Base-by-base conservation (phyloP, 1,140 invertebrate genomes). In the Whitmania pigra region DNA sequence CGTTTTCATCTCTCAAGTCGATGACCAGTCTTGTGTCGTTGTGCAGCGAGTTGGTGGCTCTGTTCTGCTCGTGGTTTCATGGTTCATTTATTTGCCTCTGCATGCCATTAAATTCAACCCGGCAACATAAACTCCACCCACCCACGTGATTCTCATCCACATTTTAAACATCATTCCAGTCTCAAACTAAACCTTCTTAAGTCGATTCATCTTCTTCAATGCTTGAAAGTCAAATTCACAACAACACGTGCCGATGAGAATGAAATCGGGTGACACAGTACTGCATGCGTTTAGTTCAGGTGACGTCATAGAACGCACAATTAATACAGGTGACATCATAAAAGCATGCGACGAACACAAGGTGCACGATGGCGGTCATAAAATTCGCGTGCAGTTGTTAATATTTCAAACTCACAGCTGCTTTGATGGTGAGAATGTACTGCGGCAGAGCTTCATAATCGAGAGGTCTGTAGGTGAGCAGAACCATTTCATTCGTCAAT, bases 401-500 rank as follows among this genome's bases (percentile, higher is more conserved):
- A 31, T 25, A 63, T 25, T 31, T 17, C 22, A 63, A 4, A 72
- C 73, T 36, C 83, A 94, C 92, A 88, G 94, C 92, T 57, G 94
- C 93, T 81, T 93, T 88, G 80, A 96, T 92, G 7, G 93, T 96
- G 72, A 96, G 84, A 86, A 94, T 95, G 80, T 95, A 96, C 81
- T 94, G 92, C 83, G 92, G 92, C 80, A 94, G 93, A 76, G 88
- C 91, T 81, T 95, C 93, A 80, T 91, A 96, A 83, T 96, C 93
- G 75, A 96, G 82, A 20, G 91, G 91, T 85, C 94, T 92, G 85
- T 96, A 95, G 91, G 79, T 94, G 92, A 17, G 91, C 91, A 75
- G 54, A 11, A 73, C 68, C 75, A 75, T 75, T 68, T 72, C 75
- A 67, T 73, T 75, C n/a, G 57, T 75, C 40, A 69, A 36, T 5